phyloP scores from a whole-genome alignment of 2,888 invertebrate species.

The Protodeltote pygarga region DNA sequence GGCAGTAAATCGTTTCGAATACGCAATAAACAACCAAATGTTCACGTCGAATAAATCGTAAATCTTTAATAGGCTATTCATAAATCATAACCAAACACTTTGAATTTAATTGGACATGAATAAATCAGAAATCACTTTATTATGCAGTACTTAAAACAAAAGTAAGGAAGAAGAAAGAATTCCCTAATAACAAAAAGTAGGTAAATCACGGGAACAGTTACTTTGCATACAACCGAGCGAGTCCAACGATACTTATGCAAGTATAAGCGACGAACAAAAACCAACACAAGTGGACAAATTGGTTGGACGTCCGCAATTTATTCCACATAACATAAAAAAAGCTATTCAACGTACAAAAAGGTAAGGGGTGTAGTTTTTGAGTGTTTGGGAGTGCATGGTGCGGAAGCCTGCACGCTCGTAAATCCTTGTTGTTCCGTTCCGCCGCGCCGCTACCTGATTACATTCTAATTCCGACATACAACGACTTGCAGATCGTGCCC shows the following conservation, averaged over 20 bases:
- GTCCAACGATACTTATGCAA: slow-evolving; percentile 27
- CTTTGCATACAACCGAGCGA: slow-evolving; percentile 22
- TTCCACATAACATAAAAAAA: slow-evolving; percentile 57
- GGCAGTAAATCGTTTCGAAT: slow-evolving; percentile 10
- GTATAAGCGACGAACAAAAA: slow-evolving; percentile 28
- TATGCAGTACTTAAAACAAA: slow-evolving; percentile 27
- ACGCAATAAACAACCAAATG: slow-evolving; percentile 22
- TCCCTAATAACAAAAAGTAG: slow-evolving; percentile 21
- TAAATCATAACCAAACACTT: slow-evolving; percentile 33
- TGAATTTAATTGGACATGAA: slow-evolving; percentile 43
- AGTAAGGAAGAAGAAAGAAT: slow-evolving; percentile 14
- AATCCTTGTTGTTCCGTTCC: slow-evolving; percentile 61
- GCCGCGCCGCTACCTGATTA: slow-evolving; percentile 58
- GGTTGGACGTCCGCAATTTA: slow-evolving; percentile 43
- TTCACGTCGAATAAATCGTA: slow-evolving; percentile 33
- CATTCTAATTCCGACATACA: slow-evolving; percentile 59
- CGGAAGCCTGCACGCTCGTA: slow-evolving; percentile 61
- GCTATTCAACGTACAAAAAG: slow-evolving; percentile 51
- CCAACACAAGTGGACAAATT: slow-evolving; percentile 44
- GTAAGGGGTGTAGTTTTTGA: slow-evolving; percentile 58
- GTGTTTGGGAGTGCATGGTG: slow-evolving; percentile 61
- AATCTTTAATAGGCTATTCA: slow-evolving; percentile 26
- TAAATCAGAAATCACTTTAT: slow-evolving; percentile 41
- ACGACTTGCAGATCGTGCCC: slow-evolving; percentile 33
- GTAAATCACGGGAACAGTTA: slow-evolving; percentile 13